Evolutionary conservation across 1,140 invertebrate species (phyloP).

Genomic region (Drosophila mayri): DNA sequence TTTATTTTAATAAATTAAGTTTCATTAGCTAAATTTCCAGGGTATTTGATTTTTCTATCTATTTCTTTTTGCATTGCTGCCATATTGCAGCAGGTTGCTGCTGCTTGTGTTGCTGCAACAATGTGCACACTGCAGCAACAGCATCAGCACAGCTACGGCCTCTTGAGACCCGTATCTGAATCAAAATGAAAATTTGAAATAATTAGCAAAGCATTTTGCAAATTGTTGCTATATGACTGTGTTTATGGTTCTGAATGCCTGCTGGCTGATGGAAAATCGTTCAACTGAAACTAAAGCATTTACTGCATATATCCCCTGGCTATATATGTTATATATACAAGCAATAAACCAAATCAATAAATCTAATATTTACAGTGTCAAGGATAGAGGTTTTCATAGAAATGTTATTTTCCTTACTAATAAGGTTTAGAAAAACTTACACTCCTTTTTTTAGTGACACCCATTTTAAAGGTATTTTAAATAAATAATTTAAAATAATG

Average conservation of each 20-base stretch:
- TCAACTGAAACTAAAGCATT: constrained; percentile 35
- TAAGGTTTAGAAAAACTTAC: too few relatives aligned
- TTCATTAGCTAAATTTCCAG: not conserved
- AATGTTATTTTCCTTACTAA: not conserved
- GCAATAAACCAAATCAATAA: constrained; percentile 19
- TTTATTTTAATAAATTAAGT: not conserved
- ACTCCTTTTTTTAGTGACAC: too few relatives aligned
- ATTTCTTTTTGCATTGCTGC: not conserved
- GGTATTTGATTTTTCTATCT: not conserved
- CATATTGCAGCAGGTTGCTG: constrained; percentile 20
- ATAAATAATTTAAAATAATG: too few relatives aligned
- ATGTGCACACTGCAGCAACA: not conserved
- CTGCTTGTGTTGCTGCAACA: constrained; percentile 19
- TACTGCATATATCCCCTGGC: constrained; percentile 9
- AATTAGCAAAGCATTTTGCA: constrained; percentile 40
- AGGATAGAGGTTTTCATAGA: constrained; percentile 1
- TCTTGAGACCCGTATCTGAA: constrained; percentile 40
- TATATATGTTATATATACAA: not conserved
- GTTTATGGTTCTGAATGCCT: constrained; percentile 9
- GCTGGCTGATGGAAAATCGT: constrained; percentile 24
- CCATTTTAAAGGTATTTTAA: too few relatives aligned
- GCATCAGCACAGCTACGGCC: constrained; percentile 5
- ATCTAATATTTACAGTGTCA: constrained; percentile 13
- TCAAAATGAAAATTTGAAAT: constrained; percentile 47
- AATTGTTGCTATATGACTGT: constrained; percentile 1